Evolutionary conservation across 2,888 invertebrate species (phyloP).

Genomic region (Euplagia quadripunctaria): DNA sequence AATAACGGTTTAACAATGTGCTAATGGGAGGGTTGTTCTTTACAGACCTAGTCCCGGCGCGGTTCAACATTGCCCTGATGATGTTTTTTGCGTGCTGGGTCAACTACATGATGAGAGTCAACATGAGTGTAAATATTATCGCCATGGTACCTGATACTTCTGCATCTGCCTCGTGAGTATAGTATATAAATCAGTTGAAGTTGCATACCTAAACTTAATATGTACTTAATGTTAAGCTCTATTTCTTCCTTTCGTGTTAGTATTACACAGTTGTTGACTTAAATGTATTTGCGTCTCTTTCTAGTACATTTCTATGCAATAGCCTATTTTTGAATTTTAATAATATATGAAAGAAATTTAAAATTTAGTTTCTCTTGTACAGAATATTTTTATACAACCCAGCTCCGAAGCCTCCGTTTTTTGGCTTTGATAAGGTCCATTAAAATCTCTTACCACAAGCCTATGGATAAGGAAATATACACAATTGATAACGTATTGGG

Average conservation of each 20-base stretch:
- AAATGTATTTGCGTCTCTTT: not conserved
- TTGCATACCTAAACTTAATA: not conserved
- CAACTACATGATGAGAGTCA: constrained; percentile 92
- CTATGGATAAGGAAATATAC: not conserved
- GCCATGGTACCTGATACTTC: constrained; percentile 89
- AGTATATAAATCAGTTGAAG: not conserved
- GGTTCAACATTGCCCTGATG: constrained; percentile 88
- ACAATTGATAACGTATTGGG: constrained; percentile 40
- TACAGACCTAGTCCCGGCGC: constrained; percentile 79
- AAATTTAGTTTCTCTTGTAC: not conserved
- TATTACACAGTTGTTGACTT: not conserved
- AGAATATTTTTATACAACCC: not conserved
- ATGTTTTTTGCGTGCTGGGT: constrained; percentile 92
- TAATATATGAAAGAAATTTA: not conserved
- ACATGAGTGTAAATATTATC: constrained; percentile 92
- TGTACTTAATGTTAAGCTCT: not conserved
- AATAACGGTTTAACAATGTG: constrained; percentile 19
- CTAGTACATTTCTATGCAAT: not conserved
- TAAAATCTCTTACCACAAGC: not conserved
- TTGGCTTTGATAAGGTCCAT: not conserved
- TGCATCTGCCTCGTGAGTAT: constrained; percentile 73
- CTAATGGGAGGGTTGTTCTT: constrained; percentile 39
- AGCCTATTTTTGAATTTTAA: too few relatives aligned
- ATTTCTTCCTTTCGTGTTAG: not conserved
- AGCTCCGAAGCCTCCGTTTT: not conserved